These are phyloP conservation scores for Crotalus helleri DNA, from an alignment of 2,113 vertebrate genomes.

Conservation along the genomic window DNA sequence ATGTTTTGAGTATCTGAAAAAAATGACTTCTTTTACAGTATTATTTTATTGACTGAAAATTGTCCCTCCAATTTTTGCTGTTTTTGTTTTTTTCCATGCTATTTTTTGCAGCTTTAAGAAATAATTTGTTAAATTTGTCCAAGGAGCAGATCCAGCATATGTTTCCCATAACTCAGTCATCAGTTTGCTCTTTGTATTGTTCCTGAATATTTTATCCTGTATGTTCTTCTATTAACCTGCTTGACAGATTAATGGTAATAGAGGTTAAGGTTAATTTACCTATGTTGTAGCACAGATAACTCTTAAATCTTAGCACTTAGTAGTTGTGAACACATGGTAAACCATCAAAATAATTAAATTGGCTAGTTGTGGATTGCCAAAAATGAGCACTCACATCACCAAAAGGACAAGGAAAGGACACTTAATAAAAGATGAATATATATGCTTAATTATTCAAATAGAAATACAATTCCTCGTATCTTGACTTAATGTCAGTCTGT, in stretches of 20 bases:
- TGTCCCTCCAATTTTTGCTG: not conserved
- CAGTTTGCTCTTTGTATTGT: conserved; percentile 12
- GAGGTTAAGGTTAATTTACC: conserved; percentile 19
- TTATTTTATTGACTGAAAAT: not conserved
- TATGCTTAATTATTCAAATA: not conserved
- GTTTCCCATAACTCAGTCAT: not conserved
- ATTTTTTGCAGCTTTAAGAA: not conserved
- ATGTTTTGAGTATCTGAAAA: conserved; percentile 1
- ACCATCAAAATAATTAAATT: not conserved
- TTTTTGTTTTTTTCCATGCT: not conserved
- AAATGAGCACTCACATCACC: not conserved
- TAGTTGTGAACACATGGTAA: not conserved
- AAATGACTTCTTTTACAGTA: not conserved
- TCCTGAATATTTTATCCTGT: conserved; percentile 2
- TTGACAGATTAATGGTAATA: not conserved
- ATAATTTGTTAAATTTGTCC: not conserved
- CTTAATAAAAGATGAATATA: not conserved
- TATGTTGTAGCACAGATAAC: conserved; percentile 4
- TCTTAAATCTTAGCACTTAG: not conserved
- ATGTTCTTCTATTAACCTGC: not conserved
- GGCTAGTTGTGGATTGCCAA: not conserved
- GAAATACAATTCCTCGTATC: not conserved
- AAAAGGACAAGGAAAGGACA: not conserved
- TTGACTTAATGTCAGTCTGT: not conserved
- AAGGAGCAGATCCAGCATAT: not conserved